These are phyloP conservation scores for Leguminivora glycinivorella DNA, from an alignment of 1,140 invertebrate genomes.

Conservation along the genomic window DNA sequence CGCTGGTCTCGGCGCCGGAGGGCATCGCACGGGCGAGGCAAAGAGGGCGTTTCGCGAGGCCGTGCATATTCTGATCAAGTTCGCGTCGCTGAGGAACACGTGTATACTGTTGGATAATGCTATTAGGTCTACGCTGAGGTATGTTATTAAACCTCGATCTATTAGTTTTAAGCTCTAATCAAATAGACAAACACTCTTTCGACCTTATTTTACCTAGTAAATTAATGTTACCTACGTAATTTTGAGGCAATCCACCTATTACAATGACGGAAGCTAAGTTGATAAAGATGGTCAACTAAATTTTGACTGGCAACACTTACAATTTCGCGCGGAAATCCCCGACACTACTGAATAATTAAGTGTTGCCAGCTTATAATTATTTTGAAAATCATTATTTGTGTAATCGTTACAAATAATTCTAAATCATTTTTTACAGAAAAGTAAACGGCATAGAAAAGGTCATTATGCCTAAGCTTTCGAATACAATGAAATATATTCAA, in stretches of 20 bases:
- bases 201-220: no score
- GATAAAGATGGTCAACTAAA: no score
- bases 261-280: no score
- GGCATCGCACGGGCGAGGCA: conserved; percentile 63
- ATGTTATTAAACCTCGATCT: background rate
- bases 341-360: no score
- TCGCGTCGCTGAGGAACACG: conserved; percentile 67
- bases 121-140: conserved; percentile 65
- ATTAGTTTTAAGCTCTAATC: no score
- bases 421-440: conserved; percentile 56
- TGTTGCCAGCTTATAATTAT: background rate
- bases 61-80: conserved; percentile 61
- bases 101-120: conserved; percentile 62
- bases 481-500: conserved; percentile 68
- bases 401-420: background rate
- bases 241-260: no score
- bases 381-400: background rate
- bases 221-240: no score
- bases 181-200: no score
- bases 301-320: no score
- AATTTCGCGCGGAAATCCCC: no score
- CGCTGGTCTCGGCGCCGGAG: conserved; percentile 66
- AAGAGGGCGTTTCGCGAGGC: conserved; percentile 69
- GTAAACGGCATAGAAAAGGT: conserved; percentile 73
- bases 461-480: conserved; percentile 67